Base-by-base conservation (phyloP, 2,113 vertebrate genomes). In the Alligator sinensis region DNA sequence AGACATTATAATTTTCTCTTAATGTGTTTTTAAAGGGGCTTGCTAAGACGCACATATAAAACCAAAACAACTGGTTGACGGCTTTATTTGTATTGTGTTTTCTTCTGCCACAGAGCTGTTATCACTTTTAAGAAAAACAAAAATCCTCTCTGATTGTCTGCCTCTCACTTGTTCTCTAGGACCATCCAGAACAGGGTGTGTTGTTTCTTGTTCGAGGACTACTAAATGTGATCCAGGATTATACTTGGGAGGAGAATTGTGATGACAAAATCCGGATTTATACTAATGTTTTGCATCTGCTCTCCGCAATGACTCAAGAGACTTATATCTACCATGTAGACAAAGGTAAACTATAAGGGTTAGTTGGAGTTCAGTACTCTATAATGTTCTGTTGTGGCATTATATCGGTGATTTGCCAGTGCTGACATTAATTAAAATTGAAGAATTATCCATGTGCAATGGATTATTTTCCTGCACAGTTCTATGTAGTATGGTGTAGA, bases 191-290 rank as follows among this genome's bases (percentile, higher is more conserved):
- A 62, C 99, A 99, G 4, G 99, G 99, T 4, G 99, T 99, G 94
- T 94, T 99, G 77, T 99, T 99, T 90, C 98, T 99, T 28, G 99
- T 99, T 77, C 98, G 99, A 28, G 99, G 99, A 25, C 97, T 99
- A 86, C 98, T 99, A 30, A 99, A 99, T 70, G 99, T 99, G 96
- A 98, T 99, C 92, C 99, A 99, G 98, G 99, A 99, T 97, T 99
- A 99, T 84, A 99, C 98, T 5, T 99, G 99, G 99, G 99, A 99
- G 95, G 99, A 99, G 79, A 98, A 96, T 96, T 98, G 98, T 0
- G 99, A 99, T 5, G 99, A 99, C 61, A 99, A 99, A 96, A 96
- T 99, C 94, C 98, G 98, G 47, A 98, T 99, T 94, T 99, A 99
- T 90, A 97, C 98, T 89, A 98, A 98, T 1, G 99, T 99, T 59